Evolutionary conservation across 2,113 vertebrate species (phyloP).

Genomic region (Ictidomys tridecemlineatus): DNA sequence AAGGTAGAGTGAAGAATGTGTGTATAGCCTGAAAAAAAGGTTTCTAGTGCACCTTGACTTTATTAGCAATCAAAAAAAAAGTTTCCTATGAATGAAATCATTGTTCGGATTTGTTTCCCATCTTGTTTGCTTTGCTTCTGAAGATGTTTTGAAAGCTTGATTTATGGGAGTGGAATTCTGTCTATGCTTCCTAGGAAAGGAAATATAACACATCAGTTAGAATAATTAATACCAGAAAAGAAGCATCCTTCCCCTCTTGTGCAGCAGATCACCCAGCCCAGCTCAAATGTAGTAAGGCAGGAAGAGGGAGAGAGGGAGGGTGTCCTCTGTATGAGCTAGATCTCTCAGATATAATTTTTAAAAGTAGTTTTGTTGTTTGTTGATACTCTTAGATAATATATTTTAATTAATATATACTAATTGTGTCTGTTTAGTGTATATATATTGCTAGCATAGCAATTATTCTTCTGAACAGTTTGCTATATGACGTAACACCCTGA

Average conservation of each 20-base stretch:
- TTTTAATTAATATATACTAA: background rate
- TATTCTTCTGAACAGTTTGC: background rate
- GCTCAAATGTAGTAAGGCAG: background rate
- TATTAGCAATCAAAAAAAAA: constrained; percentile 16
- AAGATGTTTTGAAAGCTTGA: constrained; percentile 64
- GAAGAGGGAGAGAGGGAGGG: background rate
- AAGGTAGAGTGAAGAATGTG: background rate
- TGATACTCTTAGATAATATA: background rate
- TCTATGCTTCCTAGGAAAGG: constrained; percentile 39
- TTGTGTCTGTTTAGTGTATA: background rate
- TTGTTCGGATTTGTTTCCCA: background rate
- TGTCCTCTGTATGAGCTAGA: background rate
- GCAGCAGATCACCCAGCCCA: background rate
- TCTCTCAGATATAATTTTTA: background rate
- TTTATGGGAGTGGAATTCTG: constrained; percentile 61
- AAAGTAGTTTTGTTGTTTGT: background rate
- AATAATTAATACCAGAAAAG: constrained; percentile 46
- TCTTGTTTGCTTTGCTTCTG: constrained; percentile 64
- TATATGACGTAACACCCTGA: background rate
- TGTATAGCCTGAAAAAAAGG: background rate
- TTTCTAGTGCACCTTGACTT: constrained; percentile 23
- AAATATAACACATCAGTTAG: constrained; percentile 33
- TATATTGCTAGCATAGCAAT: background rate
- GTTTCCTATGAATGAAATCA: constrained; percentile 49
- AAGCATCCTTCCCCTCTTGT: background rate